Evolutionary conservation across 2,797 vertebrate genomes (phyloP), one percentile per base, ranked within the genome.

Genomic region (Hemibagrus guttatus): DNA sequence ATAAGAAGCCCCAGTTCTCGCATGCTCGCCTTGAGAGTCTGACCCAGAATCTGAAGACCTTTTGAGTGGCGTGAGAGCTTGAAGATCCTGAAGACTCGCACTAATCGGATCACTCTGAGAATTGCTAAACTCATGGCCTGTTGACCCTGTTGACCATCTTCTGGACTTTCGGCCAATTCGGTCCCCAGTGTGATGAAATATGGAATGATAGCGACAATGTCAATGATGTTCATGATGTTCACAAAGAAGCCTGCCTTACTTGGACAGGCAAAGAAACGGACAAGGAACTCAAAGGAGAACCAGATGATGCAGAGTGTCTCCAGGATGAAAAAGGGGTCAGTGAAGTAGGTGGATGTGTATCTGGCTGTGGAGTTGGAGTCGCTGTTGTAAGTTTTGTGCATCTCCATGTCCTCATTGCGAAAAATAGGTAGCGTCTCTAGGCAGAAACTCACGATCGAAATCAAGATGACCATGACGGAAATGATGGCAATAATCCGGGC

Each of bases 161-260:
- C 98, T 0, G 97, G 97, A 92, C 97, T 97, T 94, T 99, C 98
- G 0, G 98, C 98, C 91, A 99, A 93, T 92, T 99, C 98, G 0
- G 98, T 99, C 78, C 98, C 98, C 72, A 99, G 92, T 26, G 98
- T 99, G 93, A 99, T 99, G 94, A 99, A 99, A 86, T 99, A 99
- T 21, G 98, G 98, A 35, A 99, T 99, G 93, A 99, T 99, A 90
- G 98, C 98, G 54, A 99, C 98, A 19, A 99, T 99, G 93, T 99
- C 98, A 91, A 99, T 99, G 85, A 99, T 99, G 95, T 99, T 99
- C 98, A 99, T 99, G 90, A 99, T 98, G 93, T 99, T 99, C 90
- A 97, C 98, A 93, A 99, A 99, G 95, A 99, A 99, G 6, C 97
- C 97, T 28, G 98, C 97, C 94, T 99, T 99, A 94, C 98, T 99